Conservation (phyloP, 64 coral and sea anemone genomes). For the Montipora capricornis region DNA sequence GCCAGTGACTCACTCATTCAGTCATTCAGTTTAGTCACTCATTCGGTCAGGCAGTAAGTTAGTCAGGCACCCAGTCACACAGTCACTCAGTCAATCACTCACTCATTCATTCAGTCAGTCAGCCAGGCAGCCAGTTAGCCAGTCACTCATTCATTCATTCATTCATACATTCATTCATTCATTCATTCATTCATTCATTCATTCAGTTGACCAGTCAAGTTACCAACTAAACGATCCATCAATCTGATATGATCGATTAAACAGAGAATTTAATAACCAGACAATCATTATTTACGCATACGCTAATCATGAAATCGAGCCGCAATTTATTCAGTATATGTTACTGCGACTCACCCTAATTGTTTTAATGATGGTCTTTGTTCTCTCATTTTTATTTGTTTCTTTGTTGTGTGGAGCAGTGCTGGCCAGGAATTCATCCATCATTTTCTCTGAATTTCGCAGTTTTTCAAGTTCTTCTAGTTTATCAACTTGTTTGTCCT, state of each 20-base stretch:
- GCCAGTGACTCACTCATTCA: too few relatives aligned
- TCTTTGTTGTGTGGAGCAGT: slow-evolving; percentile 66
- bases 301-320: background rate
- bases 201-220: background rate
- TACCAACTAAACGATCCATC: background rate
- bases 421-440: slow-evolving; percentile 87
- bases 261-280: too few relatives aligned
- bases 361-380: slow-evolving; percentile 94
- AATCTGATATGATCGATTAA: too few relatives aligned
- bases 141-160: background rate
- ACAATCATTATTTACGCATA: too few relatives aligned
- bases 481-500: slow-evolving; percentile 79
- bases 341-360: slow-evolving; percentile 71
- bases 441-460: slow-evolving; percentile 93
- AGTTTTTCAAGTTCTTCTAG: slow-evolving; percentile 93
- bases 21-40: too few relatives aligned
- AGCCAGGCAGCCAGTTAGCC: background rate
- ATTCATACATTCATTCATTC: too few relatives aligned
- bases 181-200: too few relatives aligned
- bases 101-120: background rate
- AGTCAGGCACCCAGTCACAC: too few relatives aligned
- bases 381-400: slow-evolving; percentile 88
- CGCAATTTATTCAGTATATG: background rate
- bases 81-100: background rate
- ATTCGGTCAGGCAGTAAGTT: too few relatives aligned